Conservation (phyloP, 2,797 vertebrate species). For the Mus caroli region DNA sequence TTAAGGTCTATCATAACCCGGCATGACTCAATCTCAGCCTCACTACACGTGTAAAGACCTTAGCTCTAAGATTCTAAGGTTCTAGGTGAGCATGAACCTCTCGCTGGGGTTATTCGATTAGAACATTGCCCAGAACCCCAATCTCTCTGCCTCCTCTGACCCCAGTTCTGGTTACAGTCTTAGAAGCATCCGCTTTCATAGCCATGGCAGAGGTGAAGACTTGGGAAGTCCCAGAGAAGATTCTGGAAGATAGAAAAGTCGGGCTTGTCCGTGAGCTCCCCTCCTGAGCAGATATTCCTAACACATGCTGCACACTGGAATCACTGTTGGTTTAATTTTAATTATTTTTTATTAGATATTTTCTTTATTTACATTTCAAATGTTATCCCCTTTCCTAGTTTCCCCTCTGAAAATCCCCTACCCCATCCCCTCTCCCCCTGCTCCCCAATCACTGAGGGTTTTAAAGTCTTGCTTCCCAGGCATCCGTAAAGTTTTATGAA, state of each 20-base stretch:
- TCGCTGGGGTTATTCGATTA: background rate
- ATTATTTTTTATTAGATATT: no score
- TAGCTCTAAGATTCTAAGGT: slow-evolving; percentile 19
- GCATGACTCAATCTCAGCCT: background rate
- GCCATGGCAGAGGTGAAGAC: background rate
- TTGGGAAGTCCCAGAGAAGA: background rate
- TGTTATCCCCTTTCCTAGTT: no score
- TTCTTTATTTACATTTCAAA: no score
- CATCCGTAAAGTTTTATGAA: background rate
- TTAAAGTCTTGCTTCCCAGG: background rate
- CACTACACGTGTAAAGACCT: background rate
- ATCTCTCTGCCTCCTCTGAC: background rate
- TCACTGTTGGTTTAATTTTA: background rate
- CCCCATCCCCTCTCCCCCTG: no score
- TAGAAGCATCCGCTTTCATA: background rate
- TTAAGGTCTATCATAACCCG: background rate
- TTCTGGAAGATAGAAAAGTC: background rate
- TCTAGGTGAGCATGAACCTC: background rate
- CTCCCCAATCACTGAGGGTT: no score
- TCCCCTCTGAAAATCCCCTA: no score
- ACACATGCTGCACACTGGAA: background rate
- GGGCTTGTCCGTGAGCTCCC: background rate
- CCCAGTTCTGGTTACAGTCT: background rate
- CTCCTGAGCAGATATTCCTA: background rate
- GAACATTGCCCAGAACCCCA: background rate